These are phyloP conservation scores for Spea bombifrons DNA, from an alignment of 2,113 vertebrate genomes.

Conservation along the genomic window DNA sequence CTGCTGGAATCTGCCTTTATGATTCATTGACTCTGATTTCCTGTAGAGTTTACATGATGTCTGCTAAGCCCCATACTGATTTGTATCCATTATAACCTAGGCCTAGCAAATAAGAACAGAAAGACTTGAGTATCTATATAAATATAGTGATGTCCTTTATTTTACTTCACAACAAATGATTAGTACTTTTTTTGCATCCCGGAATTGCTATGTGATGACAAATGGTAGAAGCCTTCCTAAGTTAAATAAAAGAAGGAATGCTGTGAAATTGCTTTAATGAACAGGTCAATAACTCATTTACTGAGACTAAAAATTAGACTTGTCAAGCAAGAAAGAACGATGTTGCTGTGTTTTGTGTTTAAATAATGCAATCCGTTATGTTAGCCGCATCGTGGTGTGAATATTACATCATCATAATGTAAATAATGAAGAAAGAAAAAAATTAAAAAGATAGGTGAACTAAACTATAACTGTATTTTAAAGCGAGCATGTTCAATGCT, in stretches of 20 bases:
- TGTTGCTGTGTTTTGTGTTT: conserved; percentile 64
- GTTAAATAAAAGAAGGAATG: conserved; percentile 73
- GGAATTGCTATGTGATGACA: conserved; percentile 55
- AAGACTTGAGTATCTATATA: conserved; percentile 64
- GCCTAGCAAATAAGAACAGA: conserved; percentile 67
- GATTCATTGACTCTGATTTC: conserved; percentile 75
- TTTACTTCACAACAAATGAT: conserved; percentile 66
- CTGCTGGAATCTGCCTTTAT: conserved; percentile 68
- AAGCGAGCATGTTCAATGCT: too few species aligned
- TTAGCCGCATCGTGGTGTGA: conserved; percentile 42
- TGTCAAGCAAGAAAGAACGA: conserved; percentile 69
- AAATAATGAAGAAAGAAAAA: too few species aligned
- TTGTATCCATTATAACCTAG: conserved; percentile 74
- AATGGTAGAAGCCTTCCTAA: conserved; percentile 63
- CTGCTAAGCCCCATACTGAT: conserved; percentile 71
- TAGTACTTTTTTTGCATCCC: conserved; percentile 62
- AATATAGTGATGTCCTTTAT: conserved; percentile 62
- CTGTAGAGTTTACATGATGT: conserved; percentile 74
- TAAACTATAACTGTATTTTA: too few species aligned
- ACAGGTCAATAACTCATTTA: conserved; percentile 76
- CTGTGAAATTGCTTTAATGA: conserved; percentile 69
- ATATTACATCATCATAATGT: too few species aligned
- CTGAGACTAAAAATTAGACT: conserved; percentile 73
- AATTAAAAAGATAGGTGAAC: too few species aligned
- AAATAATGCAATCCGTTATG: conserved; percentile 76